Evolutionary conservation across 2,797 vertebrate genomes (phyloP), one percentile per base, ranked within the genome.

Genomic region (Aphelocoma californica): DNA sequence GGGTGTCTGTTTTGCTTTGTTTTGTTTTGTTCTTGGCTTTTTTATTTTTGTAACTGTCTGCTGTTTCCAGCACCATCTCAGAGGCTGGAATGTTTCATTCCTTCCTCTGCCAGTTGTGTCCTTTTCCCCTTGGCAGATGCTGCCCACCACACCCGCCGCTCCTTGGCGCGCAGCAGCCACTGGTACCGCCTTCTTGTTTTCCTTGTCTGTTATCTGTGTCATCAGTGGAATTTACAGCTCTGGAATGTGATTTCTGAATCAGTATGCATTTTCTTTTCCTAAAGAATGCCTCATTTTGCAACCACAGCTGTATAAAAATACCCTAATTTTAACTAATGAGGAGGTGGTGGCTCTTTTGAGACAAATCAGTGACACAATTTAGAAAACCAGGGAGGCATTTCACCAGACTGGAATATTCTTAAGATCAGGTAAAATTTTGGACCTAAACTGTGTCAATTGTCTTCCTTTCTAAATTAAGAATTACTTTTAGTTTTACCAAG

Each of bases 401-500:
- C 51, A 90, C 60, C 75, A 42, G 12, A 94, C 69, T 90, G 45
- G 34, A 92, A 56, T 6, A 89, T 56, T 51, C 93, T 86, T 69
- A 79, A 93, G 86, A 95, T 65, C 90, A 93, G 86, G 91, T 71
- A 93, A 73, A 94, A 91, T 79, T 96, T 6, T 74, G 64, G 73
- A 96, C 67, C 84, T 92, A 95, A 92, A 93, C 61, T 84, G 87
- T 50, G 82, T 91, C 96, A 93, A 92, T 38, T 93, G 44, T 95
- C 90, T 95, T 95, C 81, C 70, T 97, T 84, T 95, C 60, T 92
- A 97, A 97, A 92, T 91, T 57, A 87, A 95, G 70, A 96, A 95
- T 95, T 95, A 94, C 60, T 96, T 95, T 96, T 90, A 96, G 91
- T 85, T 96, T 97, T 84, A 96, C 74, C 65, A 95, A 96, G 71